Percentiles rank a stretch among this genome's conserved stretches.
phyloP scores from a whole-genome alignment of 2,888 invertebrate genomes.

The Empis livida region DNA sequence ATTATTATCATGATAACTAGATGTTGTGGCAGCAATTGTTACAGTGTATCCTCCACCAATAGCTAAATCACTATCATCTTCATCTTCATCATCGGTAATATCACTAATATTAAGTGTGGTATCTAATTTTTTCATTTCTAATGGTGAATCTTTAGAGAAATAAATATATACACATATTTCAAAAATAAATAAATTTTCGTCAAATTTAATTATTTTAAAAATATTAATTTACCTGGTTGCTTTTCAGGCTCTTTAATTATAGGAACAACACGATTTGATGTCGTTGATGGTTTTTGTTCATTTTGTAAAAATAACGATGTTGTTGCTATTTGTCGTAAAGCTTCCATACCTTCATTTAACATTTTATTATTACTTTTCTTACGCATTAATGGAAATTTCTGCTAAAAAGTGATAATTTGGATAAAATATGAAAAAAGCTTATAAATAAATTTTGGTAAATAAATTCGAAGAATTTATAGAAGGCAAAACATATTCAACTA shows the following conservation, averaged over 20 bases:
- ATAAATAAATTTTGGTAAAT: no score
- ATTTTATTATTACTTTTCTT: constrained; percentile 33
- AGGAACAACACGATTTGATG: constrained; percentile 31
- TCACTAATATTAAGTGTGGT: constrained; percentile 27
- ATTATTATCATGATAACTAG: constrained; percentile 8
- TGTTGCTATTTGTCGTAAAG: constrained; percentile 36
- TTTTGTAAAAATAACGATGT: constrained; percentile 38
- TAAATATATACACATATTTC: no score
- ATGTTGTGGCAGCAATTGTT: neutral
- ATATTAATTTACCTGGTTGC: constrained; percentile 15
- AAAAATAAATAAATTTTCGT: neutral
- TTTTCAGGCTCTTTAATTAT: constrained; percentile 35
- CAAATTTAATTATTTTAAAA: neutral
- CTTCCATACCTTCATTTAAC: constrained; percentile 37
- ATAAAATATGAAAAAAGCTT: no score
- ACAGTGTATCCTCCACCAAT: neutral
- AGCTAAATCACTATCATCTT: constrained; percentile 12
- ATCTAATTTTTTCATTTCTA: constrained; percentile 32
- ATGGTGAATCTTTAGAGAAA: constrained; percentile 23
- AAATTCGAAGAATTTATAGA: no score
- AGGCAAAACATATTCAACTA: no score
- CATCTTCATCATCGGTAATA: constrained; percentile 28
- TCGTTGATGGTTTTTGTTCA: constrained; percentile 31
- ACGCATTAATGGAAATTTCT: constrained; percentile 28
- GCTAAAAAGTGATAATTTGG: no score